A percentile compares a stretch with the other conserved stretches of the same genome.
Evolutionary conservation across 2,888 invertebrate species (phyloP).

Genomic region (Lathronympha strigana): DNA sequence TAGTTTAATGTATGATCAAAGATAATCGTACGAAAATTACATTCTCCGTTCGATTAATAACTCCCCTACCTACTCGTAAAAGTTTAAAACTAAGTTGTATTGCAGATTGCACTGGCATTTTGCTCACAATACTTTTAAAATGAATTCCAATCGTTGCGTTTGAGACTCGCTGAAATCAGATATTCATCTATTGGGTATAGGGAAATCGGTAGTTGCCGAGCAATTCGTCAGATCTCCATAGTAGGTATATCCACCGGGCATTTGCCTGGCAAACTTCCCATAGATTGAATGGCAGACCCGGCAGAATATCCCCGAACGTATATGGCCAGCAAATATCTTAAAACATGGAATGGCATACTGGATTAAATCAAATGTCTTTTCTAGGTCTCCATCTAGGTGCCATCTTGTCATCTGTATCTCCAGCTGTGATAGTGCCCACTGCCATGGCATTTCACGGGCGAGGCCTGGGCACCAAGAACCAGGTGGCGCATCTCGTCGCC

Average conservation of each 20-base stretch:
- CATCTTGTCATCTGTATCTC: constrained; percentile 96
- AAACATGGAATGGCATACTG: too few species aligned
- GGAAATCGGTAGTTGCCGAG: too few species aligned
- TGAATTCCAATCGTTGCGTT: too few species aligned
- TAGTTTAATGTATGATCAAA: not conserved
- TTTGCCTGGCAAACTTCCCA: too few species aligned
- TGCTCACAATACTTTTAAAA: not conserved
- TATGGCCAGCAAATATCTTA: too few species aligned
- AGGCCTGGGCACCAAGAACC: constrained; percentile 95
- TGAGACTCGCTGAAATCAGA: not conserved
- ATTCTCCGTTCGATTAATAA: too few species aligned
- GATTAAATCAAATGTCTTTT: not conserved
- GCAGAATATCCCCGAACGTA: too few species aligned
- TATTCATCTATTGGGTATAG: too few species aligned
- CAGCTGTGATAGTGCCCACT: constrained; percentile 97
- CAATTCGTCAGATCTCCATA: too few species aligned
- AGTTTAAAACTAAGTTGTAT: not conserved
- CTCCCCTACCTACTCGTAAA: not conserved
- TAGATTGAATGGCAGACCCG: too few species aligned
- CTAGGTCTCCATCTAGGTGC: constrained; percentile 90
- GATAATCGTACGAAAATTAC: not conserved
- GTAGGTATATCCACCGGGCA: too few species aligned
- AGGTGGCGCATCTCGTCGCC: constrained; percentile 95
- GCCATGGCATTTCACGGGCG: constrained; percentile 90
- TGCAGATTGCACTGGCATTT: not conserved